Base-by-base conservation (phyloP, 2,113 vertebrate genomes). In the Mungos mungo region DNA sequence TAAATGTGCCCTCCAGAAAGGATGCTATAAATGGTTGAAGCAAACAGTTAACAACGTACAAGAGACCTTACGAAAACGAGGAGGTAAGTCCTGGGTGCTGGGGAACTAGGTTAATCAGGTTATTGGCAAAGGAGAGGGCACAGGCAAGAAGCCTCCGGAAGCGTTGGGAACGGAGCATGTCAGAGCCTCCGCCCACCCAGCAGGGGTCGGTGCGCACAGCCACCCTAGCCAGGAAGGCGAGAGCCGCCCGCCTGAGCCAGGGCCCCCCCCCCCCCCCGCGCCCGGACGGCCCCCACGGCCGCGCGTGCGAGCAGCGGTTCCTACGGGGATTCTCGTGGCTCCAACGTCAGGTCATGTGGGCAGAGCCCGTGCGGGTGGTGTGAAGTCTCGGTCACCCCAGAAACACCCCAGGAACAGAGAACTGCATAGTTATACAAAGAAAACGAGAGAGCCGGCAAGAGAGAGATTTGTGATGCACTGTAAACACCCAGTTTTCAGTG, bases 391-490 rank as follows among this genome's bases (percentile, higher is more conserved):
- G 38, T 83, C 38, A 50, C 50, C 82, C 90, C 90, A 57, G 71
- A 38, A 82, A 79, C 19, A 35, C 84, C 68, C 41, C 41, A 41
- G 41, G 41, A 41, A 38, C n/a, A 82, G 79, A 66, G 97, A 98
- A 98, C 98, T 99, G 98, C 98, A 99, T 98, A 99, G 98, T 98
- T 98, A 96, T 88, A 98, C 9, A 96, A 95, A 98, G 96, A 95
- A 89, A 8, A 54, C 8, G 14, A 35, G 14, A 35, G 35, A 88
- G 82, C 71, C 5, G 8, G 76, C 77, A 13, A 94, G 86, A 96
- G 95, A 98, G 97, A 82, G 50, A 38, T 68, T 14, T 54, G 45
- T 85, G 76, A 92, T 72, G 92, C 41, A 16, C 90, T 95, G 96
- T 95, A 89, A 96, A 96, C 96, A 93, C 88, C 83, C 86, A 31